Conservation (phyloP, 2,888 invertebrate species). For the Heliconius aoede region DNA sequence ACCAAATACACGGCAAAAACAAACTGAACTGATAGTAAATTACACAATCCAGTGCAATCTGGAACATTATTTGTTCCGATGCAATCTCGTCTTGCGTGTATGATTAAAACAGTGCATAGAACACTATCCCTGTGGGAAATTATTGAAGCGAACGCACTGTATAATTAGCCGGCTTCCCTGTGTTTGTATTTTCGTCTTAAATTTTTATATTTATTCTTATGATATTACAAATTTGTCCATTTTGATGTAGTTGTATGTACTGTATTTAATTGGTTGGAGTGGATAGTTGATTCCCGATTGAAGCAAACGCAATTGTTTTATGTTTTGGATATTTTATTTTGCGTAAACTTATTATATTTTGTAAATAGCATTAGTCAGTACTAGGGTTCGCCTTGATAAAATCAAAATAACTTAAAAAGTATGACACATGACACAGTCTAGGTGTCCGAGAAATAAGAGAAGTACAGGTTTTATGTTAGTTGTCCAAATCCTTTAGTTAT, state of each 20-base stretch:
- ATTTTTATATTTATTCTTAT: slow-evolving; percentile 23
- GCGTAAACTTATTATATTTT: too few species aligned
- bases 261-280: too few species aligned
- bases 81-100: slow-evolving; percentile 79
- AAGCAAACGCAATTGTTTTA: too few species aligned
- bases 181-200: slow-evolving; percentile 56
- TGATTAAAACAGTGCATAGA: slow-evolving; percentile 81
- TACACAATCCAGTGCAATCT: slow-evolving; percentile 69
- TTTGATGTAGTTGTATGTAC: background rate
- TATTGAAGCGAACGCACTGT: slow-evolving; percentile 76
- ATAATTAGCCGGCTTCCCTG: slow-evolving; percentile 78
- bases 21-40: slow-evolving; percentile 73
- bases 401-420: too few species aligned
- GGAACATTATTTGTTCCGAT: slow-evolving; percentile 76
- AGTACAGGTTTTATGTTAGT: too few species aligned
- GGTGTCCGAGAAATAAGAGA: too few species aligned
- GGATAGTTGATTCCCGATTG: too few species aligned
- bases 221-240: background rate
- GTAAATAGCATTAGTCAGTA: too few species aligned
- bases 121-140: slow-evolving; percentile 78
- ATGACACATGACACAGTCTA: too few species aligned
- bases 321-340: too few species aligned
- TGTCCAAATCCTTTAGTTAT: too few species aligned
- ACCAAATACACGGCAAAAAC: slow-evolving; percentile 58
- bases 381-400: too few species aligned